phyloP scores from a whole-genome alignment of 1,140 invertebrate genomes.

The Ectropis grisescens region DNA sequence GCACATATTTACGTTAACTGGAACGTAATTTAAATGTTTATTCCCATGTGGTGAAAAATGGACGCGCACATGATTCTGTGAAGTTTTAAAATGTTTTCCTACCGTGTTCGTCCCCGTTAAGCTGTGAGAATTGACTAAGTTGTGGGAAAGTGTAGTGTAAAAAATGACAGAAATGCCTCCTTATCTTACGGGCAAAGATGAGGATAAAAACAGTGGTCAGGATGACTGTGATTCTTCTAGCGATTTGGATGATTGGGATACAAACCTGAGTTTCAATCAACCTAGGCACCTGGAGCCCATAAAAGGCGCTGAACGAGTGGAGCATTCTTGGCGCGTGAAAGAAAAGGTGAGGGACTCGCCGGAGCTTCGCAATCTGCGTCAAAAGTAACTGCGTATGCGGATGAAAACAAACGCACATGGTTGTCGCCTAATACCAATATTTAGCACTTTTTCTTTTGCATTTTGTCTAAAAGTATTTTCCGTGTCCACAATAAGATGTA shows the following conservation, averaged over 20 bases:
- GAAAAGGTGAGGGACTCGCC: slow-evolving; percentile 82
- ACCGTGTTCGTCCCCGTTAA: slow-evolving; percentile 30
- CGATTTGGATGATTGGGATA: slow-evolving; percentile 77
- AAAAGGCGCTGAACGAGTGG: slow-evolving; percentile 78
- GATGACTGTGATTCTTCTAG: slow-evolving; percentile 85
- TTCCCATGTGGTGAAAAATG: slow-evolving; percentile 62
- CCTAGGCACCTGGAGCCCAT: slow-evolving; percentile 83
- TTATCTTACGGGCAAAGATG: slow-evolving; percentile 58
- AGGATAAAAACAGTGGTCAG: slow-evolving; percentile 77
- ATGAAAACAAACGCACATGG: slow-evolving; percentile 61
- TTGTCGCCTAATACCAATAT: no score
- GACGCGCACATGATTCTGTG: slow-evolving; percentile 54
- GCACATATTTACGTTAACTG: no score
- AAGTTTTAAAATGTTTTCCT: slow-evolving; percentile 52
- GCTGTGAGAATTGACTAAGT: slow-evolving; percentile 24
- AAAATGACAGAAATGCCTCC: slow-evolving; percentile 68
- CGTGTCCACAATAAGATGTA: no score
- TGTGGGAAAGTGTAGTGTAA: slow-evolving; percentile 42
- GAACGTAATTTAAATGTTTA: no score
- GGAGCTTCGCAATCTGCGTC: no score
- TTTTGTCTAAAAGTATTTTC: no score
- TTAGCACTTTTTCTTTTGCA: no score
- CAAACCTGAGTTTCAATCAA: slow-evolving; percentile 77
- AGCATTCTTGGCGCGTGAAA: slow-evolving; percentile 91
- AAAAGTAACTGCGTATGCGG: slow-evolving; percentile 30